Conservation (phyloP, 2,888 invertebrate species). For the Orthosia incerta region DNA sequence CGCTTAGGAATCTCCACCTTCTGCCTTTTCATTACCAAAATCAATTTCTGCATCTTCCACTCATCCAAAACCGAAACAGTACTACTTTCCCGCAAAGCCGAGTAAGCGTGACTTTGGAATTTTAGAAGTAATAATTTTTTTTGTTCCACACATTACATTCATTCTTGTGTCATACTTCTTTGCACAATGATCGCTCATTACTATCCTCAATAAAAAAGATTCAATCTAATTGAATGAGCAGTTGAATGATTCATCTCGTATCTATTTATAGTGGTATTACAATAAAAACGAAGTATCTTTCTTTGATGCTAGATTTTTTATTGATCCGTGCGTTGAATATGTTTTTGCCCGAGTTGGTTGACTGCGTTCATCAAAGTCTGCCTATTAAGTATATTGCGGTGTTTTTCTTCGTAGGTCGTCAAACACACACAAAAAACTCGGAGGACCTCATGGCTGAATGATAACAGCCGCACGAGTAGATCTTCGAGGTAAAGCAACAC, state of each 20-base stretch:
- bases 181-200: constrained; percentile 54
- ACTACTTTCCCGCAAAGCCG: background rate
- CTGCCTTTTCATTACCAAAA: background rate
- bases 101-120: constrained; percentile 31
- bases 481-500: too few species aligned
- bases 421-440: background rate
- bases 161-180: constrained; percentile 34
- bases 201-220: constrained; percentile 66
- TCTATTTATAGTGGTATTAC: constrained; percentile 65
- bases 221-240: constrained; percentile 70
- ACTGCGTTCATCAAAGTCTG: background rate
- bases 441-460: too few species aligned
- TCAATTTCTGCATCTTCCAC: background rate
- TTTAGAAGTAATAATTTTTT: constrained; percentile 52
- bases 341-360: constrained; percentile 1
- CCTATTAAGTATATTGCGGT: background rate
- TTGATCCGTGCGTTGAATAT: background rate
- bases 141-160: constrained; percentile 10
- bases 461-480: too few species aligned
- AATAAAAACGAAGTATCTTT: constrained; percentile 45
- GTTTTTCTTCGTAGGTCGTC: constrained; percentile 1
- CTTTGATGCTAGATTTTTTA: constrained; percentile 28
- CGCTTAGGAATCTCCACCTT: too few species aligned
- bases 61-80: background rate
- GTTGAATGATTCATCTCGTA: constrained; percentile 66